Base-by-base conservation (phyloP, 2,113 vertebrate genomes). In the Gopherus evgoodei region DNA sequence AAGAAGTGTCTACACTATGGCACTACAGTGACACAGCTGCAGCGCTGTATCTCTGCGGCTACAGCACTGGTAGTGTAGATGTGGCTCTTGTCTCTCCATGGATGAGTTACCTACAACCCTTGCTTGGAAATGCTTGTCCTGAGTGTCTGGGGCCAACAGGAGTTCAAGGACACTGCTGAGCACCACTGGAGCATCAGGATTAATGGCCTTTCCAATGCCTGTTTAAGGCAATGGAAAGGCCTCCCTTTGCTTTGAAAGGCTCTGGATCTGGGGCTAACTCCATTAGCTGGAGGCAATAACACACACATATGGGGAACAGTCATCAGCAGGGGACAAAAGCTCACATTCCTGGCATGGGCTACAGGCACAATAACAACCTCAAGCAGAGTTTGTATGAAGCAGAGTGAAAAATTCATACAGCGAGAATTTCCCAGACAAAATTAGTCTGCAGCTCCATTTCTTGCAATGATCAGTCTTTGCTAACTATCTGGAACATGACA, bases 401-500 rank as follows among this genome's bases (percentile, higher is more conserved):
- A 86, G 96, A 92, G 94, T 88, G 89, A 93, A 38, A 78, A 87
- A 88, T 42, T 75, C 1, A 0, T 90, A 92, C 81, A 93, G 47
- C 79, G 87, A 90, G 44, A 17, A 42, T 87, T 57, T 49, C 83
- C 57, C 90, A 44, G n/a, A 25, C 72, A 38, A 24, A 44, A 87
- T 91, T 93, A 95, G 96, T 94, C 81, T 1, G 1, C 79, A 91
- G 79, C 50, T 94, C 86, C 79, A 47, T 90, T 86, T 87, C 83
- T 93, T 75, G 83, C 65, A 95, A 88, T 81, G 57, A 90, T 79
- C 93, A 92, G 75, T 65, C 27, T 76, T 16, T 50, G 50, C 57
- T 84, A 83, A 93, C 81, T 94, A 95, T 91, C 95, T 94, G 91
- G 90, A 96, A 94, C 14, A 93, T 92, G 57, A 83, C 83, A 88